Percentiles rank a stretch among this genome's conserved stretches.
Evolutionary conservation across 2,113 vertebrate genomes (phyloP).

Genomic region (Acrocephalus kingi): DNA sequence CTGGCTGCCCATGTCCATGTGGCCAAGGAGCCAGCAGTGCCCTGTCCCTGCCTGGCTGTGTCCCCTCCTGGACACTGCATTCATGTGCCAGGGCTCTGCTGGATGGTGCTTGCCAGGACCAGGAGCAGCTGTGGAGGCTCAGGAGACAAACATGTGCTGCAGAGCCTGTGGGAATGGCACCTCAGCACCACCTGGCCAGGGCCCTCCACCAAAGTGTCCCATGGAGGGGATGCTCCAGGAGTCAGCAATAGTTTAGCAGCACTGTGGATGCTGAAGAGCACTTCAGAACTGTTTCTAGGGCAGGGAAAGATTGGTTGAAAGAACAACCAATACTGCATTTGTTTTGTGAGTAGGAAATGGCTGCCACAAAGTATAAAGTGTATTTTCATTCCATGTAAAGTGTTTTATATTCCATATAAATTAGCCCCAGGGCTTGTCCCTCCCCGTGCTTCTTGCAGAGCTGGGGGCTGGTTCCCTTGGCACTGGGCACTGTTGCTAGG

Average conservation of each 20-base stretch:
- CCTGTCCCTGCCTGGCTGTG: rapidly evolving
- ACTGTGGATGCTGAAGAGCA: not conserved
- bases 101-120: rapidly evolving
- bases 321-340: constrained; percentile 18
- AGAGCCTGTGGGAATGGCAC: rapidly evolving
- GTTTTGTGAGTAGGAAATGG: constrained; percentile 59
- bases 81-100: rapidly evolving
- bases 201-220: not conserved
- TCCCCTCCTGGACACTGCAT: not conserved
- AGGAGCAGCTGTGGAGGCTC: not conserved
- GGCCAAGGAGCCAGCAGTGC: not conserved
- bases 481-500: constrained; percentile 43
- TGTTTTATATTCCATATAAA: constrained; percentile 63
- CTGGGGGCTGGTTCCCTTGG: not conserved
- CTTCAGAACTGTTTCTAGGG: not conserved
- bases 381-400: constrained; percentile 63
- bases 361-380: constrained; percentile 51
- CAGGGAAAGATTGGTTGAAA: constrained; percentile 27
- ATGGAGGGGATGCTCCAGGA: not conserved
- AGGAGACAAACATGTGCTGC: rapidly evolving
- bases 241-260: not conserved
- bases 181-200: rapidly evolving
- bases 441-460: not conserved
- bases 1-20: rapidly evolving
- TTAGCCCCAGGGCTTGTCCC: constrained; percentile 53